Evolutionary conservation across 2,797 vertebrate species (phyloP), one percentile per base, ranked within the genome.

Genomic region (Pampus argenteus): DNA sequence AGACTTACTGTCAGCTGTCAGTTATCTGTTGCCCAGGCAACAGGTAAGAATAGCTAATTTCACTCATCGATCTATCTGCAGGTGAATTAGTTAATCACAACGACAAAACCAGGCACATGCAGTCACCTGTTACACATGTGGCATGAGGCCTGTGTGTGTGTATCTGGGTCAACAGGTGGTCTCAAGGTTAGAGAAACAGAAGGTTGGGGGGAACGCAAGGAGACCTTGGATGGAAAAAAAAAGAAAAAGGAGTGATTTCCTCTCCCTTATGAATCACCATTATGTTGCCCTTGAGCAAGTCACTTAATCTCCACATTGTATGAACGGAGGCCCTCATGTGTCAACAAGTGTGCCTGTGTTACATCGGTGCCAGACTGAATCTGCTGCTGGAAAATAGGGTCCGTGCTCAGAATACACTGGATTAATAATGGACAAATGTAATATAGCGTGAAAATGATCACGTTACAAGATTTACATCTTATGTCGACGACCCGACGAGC

Each of bases 1-100:
- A 63, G 50, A 78, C 44, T 49, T 65, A 59, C 40, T 54, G 68
- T 70, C 74, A 71, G 56, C 49, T 73, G 61, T 67, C 57, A 74
- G 60, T 36, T 64, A 69, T 69, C 50, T 48, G 64, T 66, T 66
- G 52, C 47, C 45, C 23, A 4, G 51, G 40, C 25, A 74, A 64
- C 55, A 52, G 36, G 31, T 17, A 2, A 47, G 25, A 71, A 56
- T 60, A 20, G 15, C 15, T 48, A 6, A 8, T 63, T 60, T 72
- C 59, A 55, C 40, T 79, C 60, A 58, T 70, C 54, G 34, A 22
- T 29, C 56, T 29, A 0, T 15, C 18, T 42, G 25, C 25, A 47
- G 23, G 77, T 63, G 49, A 26, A 51, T 56, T 48, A 15, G 15
- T n/a, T 48, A 71, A 48, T 34, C 44, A 40, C 49, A 52, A 10